Conservation (phyloP, 2,113 vertebrate species). For the Plectropomus leopardus region DNA sequence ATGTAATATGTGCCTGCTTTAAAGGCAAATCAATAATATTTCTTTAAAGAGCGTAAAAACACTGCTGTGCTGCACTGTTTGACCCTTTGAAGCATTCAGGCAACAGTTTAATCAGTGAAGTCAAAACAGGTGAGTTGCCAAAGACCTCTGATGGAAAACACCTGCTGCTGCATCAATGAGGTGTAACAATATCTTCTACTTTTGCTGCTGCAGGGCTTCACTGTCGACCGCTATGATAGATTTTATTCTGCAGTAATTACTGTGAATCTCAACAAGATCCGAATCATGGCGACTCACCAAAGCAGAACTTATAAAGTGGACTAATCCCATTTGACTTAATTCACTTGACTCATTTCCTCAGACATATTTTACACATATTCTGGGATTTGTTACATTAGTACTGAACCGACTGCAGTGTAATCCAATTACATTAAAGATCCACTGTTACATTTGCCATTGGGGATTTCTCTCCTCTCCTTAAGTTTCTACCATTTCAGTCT, state of each 20-base stretch:
- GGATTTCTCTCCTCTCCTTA: not conserved
- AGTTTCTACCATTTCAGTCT: not conserved
- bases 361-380: constrained; percentile 10
- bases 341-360: constrained; percentile 1
- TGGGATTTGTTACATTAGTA: not conserved
- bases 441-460: not conserved
- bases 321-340: not conserved
- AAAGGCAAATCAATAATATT: not conserved
- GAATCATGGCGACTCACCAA: not conserved
- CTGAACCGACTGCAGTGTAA: not conserved
- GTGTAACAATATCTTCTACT: not conserved
- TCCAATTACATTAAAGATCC: not conserved
- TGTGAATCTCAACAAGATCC: not conserved
- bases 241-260: not conserved
- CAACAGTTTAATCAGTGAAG: not conserved
- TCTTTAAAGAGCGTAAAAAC: not conserved
- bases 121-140: constrained; percentile 1
- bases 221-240: too few species aligned
- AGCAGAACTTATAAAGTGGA: not conserved
- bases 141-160: constrained; percentile 7
- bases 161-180: not conserved
- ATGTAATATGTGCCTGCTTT: not conserved
- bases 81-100: not conserved
- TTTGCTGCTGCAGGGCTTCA: not conserved
- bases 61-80: not conserved